Conservation (phyloP, 1,140 invertebrate species). For the Phocides pigmalion region DNA sequence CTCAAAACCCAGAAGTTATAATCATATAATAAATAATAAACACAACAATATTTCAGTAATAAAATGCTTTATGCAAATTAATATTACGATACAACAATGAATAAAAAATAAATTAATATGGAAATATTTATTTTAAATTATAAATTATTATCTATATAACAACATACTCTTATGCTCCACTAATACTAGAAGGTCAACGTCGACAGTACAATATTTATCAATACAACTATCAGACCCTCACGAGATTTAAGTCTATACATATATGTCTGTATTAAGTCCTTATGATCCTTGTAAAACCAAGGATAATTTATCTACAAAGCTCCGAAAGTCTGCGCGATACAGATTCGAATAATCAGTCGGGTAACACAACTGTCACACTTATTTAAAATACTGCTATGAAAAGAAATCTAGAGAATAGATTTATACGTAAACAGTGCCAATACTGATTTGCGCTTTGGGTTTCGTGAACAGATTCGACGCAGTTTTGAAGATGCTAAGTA, state of each 20-base stretch:
- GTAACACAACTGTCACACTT: constrained; percentile 76
- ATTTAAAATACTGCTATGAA: constrained; percentile 75
- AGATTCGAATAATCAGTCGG: constrained; percentile 78
- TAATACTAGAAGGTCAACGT: constrained; percentile 76
- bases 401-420: constrained; percentile 38
- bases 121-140: constrained; percentile 63
- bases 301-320: constrained; percentile 71
- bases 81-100: constrained; percentile 39
- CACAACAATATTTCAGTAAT: constrained; percentile 28
- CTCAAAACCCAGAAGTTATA: constrained; percentile 5
- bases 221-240: constrained; percentile 65
- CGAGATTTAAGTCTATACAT: constrained; percentile 47
- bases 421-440: constrained; percentile 71
- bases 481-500: constrained; percentile 72
- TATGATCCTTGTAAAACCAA: constrained; percentile 81
- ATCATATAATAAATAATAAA: constrained; percentile 37
- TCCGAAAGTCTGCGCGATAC: constrained; percentile 60
- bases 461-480: constrained; percentile 72
- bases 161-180: constrained; percentile 60
- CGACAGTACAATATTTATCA: constrained; percentile 64
- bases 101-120: constrained; percentile 54
- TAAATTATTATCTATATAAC: constrained; percentile 74
- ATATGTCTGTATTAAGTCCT: constrained; percentile 47
- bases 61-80: constrained; percentile 35
- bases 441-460: constrained; percentile 65